Conservation (phyloP, 2,888 invertebrate genomes). For the Melanostoma scalare region DNA sequence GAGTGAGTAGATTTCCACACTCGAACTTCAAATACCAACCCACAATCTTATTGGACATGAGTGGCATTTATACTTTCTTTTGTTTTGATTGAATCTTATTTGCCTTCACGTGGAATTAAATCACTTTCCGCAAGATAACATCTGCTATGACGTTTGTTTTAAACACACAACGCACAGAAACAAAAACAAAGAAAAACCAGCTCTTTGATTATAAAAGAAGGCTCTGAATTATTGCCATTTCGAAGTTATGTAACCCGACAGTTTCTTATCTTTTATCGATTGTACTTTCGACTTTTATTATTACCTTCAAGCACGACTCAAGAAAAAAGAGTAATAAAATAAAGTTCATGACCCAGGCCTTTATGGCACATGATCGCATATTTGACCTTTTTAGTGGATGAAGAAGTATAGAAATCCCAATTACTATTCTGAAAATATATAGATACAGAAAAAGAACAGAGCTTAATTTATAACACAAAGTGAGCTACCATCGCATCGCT, state of each 20-base stretch:
- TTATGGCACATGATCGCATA: neutral
- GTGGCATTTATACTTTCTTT: slow-evolving; percentile 24
- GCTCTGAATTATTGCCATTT: neutral
- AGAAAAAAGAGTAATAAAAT: neutral
- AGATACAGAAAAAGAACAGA: neutral
- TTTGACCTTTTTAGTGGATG: too few species aligned
- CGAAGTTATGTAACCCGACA: neutral
- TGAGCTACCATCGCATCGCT: neutral
- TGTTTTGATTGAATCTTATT: neutral
- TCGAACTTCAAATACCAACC: neutral
- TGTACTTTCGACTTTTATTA: neutral
- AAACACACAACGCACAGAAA: neutral
- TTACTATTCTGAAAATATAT: too few species aligned
- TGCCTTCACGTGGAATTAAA: slow-evolving; percentile 8
- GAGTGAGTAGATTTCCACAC: neutral
- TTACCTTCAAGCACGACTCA: neutral
- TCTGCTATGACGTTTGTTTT: slow-evolving; percentile 1
- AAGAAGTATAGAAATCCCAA: too few species aligned
- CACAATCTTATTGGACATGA: slow-evolving; percentile 1
- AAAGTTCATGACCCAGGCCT: slow-evolving; percentile 2
- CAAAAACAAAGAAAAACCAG: neutral
- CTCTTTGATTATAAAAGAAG: too few species aligned
- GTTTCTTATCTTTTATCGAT: slow-evolving; percentile 3
- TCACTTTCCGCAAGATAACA: slow-evolving; percentile 12
- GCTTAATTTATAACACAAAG: neutral